Evolutionary conservation across 2,888 invertebrate species (phyloP), one percentile per base, ranked within the genome.

Genomic region (Plutella xylostella): DNA sequence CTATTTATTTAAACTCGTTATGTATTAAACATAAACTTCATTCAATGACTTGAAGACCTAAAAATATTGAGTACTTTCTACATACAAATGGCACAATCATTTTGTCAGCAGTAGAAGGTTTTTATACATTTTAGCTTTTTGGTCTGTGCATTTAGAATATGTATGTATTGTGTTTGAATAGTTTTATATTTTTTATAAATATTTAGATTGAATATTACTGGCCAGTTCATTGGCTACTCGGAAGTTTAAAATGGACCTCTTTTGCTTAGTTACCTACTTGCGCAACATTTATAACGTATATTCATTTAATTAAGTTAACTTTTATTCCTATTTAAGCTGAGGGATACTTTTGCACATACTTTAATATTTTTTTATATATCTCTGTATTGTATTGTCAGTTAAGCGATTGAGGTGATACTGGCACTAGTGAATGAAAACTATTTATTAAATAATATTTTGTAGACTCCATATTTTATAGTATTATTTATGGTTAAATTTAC

Each of bases 71-170:
- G 51, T 47, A 52, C 19, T 39, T 39, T 20, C 15, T 15, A 48
- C 58, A 58, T 61, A 56, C 54, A 55, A 64, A 75, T 76, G 76
- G 76, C 76, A 76, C 76, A 68, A 68, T 65, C 58, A 58, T 60
- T 63, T 68, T 73, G 72, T 73, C 68, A 58, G 61, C 55, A 21
- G 6, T 11, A 34, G 17, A 20, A 33, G 14, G 2, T 33, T 33
- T 33, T 9, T 20, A 20, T 20, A 20, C 37, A 20, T n/a, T n/a
- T n/a, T n/a, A n/a, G n/a, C n/a, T n/a, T n/a, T n/a, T n/a, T n/a
- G n/a, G n/a, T n/a, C n/a, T n/a, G n/a, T n/a, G n/a, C n/a, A n/a
- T n/a, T n/a, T n/a, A n/a, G n/a, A n/a, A n/a, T n/a, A n/a, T n/a
- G n/a, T n/a, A n/a, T n/a, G n/a, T n/a, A n/a, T n/a, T n/a, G n/a